These are phyloP conservation scores for Vulpes lagopus DNA, from an alignment of 2,113 vertebrate genomes.

Conservation along the genomic window DNA sequence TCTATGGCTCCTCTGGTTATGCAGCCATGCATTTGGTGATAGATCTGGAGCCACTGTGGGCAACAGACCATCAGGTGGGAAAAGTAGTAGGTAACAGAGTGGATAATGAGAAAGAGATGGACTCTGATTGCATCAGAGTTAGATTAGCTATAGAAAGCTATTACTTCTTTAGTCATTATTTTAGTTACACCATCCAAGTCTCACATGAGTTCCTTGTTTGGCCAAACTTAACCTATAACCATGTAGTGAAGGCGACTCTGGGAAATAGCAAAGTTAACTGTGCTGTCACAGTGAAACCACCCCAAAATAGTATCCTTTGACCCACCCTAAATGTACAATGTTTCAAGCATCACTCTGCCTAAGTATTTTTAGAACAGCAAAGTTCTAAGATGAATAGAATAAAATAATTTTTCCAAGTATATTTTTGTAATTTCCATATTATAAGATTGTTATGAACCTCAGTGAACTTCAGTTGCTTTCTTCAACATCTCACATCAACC, in stretches of 20 bases:
- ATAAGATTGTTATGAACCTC: neutral
- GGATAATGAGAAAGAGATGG: no score
- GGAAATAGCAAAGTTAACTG: neutral
- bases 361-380: slow-evolving; percentile 1
- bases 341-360: neutral
- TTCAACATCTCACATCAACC: neutral
- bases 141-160: neutral
- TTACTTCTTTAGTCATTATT: neutral
- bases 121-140: neutral
- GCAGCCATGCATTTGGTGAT: neutral
- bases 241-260: neutral
- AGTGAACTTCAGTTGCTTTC: neutral
- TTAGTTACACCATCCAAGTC: neutral
- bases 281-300: neutral
- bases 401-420: neutral
- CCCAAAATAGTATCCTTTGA: neutral
- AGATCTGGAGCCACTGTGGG: neutral
- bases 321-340: neutral
- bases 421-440: neutral
- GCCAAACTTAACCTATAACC: neutral
- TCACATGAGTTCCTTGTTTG: neutral
- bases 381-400: neutral
- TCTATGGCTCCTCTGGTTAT: neutral
- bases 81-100: neutral
- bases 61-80: no score